Percentiles rank a stretch among this genome's conserved stretches.
Evolutionary conservation across 92 coral and sea anemone genomes (phyloP).

Genomic region (Blastomussa wellsi): DNA sequence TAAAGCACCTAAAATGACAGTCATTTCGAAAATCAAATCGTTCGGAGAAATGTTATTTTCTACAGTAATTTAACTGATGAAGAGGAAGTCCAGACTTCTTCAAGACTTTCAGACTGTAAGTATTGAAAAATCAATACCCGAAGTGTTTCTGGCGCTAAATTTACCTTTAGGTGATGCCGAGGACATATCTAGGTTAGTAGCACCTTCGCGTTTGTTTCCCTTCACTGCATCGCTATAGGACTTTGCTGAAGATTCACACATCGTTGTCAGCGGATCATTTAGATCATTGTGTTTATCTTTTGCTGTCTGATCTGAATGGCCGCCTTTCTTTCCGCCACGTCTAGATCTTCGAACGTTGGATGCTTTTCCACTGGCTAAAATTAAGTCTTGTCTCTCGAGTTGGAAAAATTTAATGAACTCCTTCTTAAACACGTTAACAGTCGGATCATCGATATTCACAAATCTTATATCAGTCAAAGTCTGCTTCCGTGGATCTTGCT

Average conservation of each 20-base stretch:
- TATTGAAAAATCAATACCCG: too few species aligned
- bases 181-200: not conserved
- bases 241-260: not conserved
- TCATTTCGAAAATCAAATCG: too few species aligned
- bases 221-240: not conserved
- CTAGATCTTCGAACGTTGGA: not conserved
- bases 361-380: not conserved
- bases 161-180: not conserved
- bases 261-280: not conserved
- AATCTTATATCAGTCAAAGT: slow-evolving; percentile 67
- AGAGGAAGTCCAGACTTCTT: not conserved
- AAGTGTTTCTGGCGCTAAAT: not conserved
- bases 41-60: too few species aligned
- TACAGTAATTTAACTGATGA: not conserved
- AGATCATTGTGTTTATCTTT: not conserved
- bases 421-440: slow-evolving; percentile 52
- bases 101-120: too few species aligned
- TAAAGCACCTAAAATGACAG: too few species aligned
- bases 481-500: not conserved
- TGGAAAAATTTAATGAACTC: slow-evolving; percentile 45
- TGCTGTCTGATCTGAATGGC: not conserved
- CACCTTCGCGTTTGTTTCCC: not conserved
- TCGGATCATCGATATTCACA: slow-evolving; percentile 71
- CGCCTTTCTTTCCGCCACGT: not conserved
- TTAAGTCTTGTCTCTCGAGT: not conserved